Percentiles rank a stretch among this genome's conserved stretches.
These are phyloP conservation scores for Periophthalmus modestus DNA, from an alignment of 2,113 vertebrate genomes.

Conservation along the genomic window DNA sequence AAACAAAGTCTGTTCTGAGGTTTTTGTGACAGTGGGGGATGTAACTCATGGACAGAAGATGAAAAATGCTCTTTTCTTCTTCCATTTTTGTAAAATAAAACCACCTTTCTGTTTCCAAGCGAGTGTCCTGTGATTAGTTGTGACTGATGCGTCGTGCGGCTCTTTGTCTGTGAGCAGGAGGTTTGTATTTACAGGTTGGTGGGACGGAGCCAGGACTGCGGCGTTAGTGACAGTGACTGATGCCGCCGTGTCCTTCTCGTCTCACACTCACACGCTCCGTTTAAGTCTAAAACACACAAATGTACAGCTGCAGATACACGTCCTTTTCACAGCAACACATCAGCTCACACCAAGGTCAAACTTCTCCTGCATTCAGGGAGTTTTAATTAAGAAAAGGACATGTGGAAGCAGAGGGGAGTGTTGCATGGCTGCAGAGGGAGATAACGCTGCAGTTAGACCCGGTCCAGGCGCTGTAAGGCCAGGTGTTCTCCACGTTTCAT, in stretches of 20 bases:
- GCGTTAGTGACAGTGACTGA: conserved; percentile 67
- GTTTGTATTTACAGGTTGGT: conserved; percentile 11
- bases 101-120: no score
- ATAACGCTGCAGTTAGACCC: background rate
- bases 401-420: background rate
- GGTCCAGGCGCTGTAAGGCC: background rate
- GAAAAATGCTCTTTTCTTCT: conserved; percentile 33
- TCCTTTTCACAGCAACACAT: conserved; percentile 30
- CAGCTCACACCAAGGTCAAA: conserved; percentile 36
- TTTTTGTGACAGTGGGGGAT: no score
- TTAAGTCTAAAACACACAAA: background rate
- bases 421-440: background rate
- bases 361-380: background rate
- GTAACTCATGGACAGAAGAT: no score
- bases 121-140: no score
- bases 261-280: conserved; percentile 14
- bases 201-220: conserved; percentile 61
- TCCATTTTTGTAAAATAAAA: no score
- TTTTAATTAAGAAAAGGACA: conserved; percentile 32
- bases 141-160: no score
- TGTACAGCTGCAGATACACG: conserved; percentile 32
- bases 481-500: background rate
- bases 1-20: no score
- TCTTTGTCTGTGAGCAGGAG: no score
- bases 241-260: conserved; percentile 49